Evolutionary conservation across 2,797 vertebrate genomes (phyloP).

Genomic region (Petrocephalus schoutedeni): DNA sequence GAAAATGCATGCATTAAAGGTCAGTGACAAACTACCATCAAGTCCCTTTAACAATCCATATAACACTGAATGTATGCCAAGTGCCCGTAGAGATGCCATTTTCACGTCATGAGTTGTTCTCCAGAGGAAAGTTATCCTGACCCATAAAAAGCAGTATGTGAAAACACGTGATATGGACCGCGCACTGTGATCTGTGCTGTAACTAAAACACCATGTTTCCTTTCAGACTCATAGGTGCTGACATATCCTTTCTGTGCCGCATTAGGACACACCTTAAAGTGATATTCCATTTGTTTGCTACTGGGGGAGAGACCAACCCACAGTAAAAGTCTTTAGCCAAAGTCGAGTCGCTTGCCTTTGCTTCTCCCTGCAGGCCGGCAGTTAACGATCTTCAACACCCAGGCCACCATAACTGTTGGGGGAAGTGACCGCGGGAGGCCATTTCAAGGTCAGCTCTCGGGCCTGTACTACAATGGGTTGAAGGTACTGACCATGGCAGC

Average conservation of each 20-base stretch:
- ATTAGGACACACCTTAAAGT: neutral
- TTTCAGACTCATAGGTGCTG: conserved; percentile 6
- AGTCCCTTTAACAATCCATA: conserved; percentile 38
- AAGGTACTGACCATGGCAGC: conserved; percentile 96
- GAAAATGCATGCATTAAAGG: conserved; percentile 16
- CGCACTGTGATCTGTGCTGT: neutral
- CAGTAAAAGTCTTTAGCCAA: neutral
- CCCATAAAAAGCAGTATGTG: neutral
- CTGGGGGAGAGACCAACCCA: neutral
- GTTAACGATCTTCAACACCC: conserved; percentile 99
- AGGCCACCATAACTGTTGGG: conserved; percentile 89
- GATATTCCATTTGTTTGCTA: neutral
- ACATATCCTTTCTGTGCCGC: neutral
- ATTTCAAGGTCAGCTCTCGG: conserved; percentile 95
- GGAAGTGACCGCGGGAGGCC: conserved; percentile 85
- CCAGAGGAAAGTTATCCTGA: neutral
- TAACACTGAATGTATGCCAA: conserved; percentile 21
- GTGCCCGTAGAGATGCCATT: conserved; percentile 14
- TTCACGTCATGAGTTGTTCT: neutral
- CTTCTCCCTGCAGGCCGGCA: conserved; percentile 75
- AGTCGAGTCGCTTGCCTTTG: neutral
- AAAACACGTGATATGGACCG: neutral
- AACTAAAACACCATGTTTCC: neutral
- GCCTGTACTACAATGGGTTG: conserved; percentile 95
- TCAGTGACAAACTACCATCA: conserved; percentile 34